phyloP scores from a whole-genome alignment of 1,140 invertebrate species.

The Drosophila nannoptera region DNA sequence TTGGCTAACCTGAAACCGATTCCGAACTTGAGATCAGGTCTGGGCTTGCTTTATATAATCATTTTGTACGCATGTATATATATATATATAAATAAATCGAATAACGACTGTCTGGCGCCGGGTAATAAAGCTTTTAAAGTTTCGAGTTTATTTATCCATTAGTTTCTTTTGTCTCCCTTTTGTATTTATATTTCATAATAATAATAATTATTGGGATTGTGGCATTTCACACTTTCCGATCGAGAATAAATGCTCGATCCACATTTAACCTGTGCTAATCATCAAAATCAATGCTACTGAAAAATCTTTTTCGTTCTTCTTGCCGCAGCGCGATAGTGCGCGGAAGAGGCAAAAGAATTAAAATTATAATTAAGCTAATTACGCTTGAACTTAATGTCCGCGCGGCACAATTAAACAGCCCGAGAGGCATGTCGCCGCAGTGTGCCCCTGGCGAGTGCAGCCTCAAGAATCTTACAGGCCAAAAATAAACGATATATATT shows the following conservation, averaged over 20 bases:
- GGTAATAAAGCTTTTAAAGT: constrained; percentile 61
- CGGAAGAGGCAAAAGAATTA: constrained; percentile 36
- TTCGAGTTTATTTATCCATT: constrained; percentile 57
- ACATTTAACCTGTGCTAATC: not conserved
- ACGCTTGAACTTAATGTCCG: constrained; percentile 37
- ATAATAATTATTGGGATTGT: constrained; percentile 41
- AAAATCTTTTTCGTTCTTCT: constrained; percentile 5
- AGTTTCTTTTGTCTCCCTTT: constrained; percentile 31
- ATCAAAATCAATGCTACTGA: no score
- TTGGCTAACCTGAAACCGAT: constrained; percentile 25
- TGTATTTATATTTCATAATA: constrained; percentile 54
- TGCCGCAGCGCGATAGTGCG: constrained; percentile 21
- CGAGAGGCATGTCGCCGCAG: not conserved
- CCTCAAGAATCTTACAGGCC: constrained; percentile 17
- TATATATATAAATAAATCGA: constrained; percentile 17
- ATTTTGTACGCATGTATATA: not conserved
- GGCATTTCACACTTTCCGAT: constrained; percentile 20
- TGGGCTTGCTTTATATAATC: constrained; percentile 41
- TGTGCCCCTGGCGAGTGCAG: not conserved
- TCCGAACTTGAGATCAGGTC: constrained; percentile 30
- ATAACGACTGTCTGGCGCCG: constrained; percentile 63
- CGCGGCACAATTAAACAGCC: constrained; percentile 33
- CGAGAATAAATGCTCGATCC: not conserved
- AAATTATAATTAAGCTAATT: constrained; percentile 55
- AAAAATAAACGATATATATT: constrained; percentile 23